Evolutionary conservation across 2,797 vertebrate species (phyloP), one percentile per base, ranked within the genome.

Genomic region (Crax fasciolata): DNA sequence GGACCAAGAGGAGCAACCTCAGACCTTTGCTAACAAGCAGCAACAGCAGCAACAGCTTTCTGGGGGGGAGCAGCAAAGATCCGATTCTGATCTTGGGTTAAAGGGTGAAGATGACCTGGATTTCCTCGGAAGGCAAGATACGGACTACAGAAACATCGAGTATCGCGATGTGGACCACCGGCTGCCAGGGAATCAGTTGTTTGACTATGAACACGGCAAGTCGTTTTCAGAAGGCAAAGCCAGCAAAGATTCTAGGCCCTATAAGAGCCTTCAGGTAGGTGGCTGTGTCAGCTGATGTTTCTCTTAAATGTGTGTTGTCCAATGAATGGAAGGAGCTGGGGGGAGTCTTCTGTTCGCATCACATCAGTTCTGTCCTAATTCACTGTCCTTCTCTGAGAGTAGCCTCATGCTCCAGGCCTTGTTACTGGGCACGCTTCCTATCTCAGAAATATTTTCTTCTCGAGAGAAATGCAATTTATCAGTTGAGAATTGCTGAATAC

Each of bases 101-200:
- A 98, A 98, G 96, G 97, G 97, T 81, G 97, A 98, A 96, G 90
- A 94, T 80, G 96, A 87, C 81, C 91, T 99, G 96, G 98, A 98
- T 81, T 98, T 99, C 90, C 98, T 98, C 94, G 98, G 98, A 91
- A 98, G 97, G 79, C 98, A 98, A 95, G 97, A 98, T 89, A 97
- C 97, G 23, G 99, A 99, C 88, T 97, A 98, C 51, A 98, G 97
- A 96, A 99, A 99, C 96, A 99, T 99, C 94, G 99, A 99, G 92
- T 99, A 99, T 95, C 98, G 99, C 19, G 99, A 99, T 94, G 99
- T 99, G 75, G 99, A 99, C 98, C 99, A 99, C 95, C 98, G 99
- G 73, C 98, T 99, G 59, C 98, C 98, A 4, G 98, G 99, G 5
- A 98, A 96, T 70, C 98, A 98, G 52, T 95, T 98, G 82, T 99